These are phyloP conservation scores for Cantharis nigra DNA, from an alignment of 2,888 invertebrate genomes.

Conservation along the genomic window DNA sequence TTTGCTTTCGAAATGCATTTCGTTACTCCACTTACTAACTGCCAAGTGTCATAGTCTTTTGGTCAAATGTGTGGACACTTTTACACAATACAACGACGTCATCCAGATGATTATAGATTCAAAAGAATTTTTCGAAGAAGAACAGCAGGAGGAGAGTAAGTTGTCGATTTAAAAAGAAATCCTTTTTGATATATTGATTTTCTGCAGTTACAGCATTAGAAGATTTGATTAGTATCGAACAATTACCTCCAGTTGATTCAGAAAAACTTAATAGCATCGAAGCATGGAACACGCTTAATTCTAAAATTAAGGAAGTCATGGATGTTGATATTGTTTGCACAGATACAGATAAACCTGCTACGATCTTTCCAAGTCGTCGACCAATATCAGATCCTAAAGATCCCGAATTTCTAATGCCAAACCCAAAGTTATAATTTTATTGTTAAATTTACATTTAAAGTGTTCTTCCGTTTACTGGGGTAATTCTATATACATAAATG, in stretches of 20 bases:
- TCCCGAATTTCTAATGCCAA: background rate
- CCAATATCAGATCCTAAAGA: background rate
- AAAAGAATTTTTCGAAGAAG: background rate
- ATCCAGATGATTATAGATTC: conserved; percentile 28
- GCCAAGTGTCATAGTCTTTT: conserved; percentile 42
- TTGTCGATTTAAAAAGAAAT: background rate
- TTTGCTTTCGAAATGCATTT: conserved; percentile 24
- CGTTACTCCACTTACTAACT: conserved; percentile 35
- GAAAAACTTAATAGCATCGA: background rate
- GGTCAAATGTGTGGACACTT: conserved; percentile 41
- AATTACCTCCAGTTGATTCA: background rate
- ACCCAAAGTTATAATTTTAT: background rate
- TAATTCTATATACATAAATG: background rate
- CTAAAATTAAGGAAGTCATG: background rate
- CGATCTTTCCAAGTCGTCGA: background rate
- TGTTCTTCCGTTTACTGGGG: background rate
- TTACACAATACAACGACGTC: conserved; percentile 44
- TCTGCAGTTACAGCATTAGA: background rate
- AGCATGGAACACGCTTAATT: background rate
- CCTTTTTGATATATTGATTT: background rate
- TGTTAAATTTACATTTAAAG: background rate
- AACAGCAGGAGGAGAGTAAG: background rate
- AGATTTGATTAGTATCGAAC: background rate
- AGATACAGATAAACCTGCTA: background rate
- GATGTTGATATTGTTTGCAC: background rate